phyloP scores from a whole-genome alignment of 2,113 vertebrate genomes.

The Periophthalmus modestus region DNA sequence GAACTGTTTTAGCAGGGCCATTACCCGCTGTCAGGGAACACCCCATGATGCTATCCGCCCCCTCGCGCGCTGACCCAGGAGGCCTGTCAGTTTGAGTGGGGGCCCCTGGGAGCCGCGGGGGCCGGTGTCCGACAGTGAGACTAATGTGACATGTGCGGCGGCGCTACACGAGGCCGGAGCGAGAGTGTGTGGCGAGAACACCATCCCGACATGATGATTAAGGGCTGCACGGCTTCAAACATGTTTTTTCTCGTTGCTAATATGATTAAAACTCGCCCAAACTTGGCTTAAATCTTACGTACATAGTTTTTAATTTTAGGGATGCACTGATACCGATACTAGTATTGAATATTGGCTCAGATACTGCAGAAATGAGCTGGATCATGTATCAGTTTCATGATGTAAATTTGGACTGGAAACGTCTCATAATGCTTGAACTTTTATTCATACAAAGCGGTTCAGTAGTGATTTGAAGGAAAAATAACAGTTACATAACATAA shows the following conservation, averaged over 20 bases:
- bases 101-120: constrained; percentile 34
- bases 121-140: constrained; percentile 59
- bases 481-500: no score
- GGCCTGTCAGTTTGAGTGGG: constrained; percentile 35
- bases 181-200: not conserved
- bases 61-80: constrained; percentile 28
- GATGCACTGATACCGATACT: no score
- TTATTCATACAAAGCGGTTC: no score
- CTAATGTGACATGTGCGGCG: constrained; percentile 67
- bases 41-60: constrained; percentile 36
- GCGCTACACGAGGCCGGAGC: constrained; percentile 64
- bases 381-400: no score
- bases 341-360: no score
- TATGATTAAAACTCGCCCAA: no score
- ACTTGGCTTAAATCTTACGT: no score
- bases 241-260: not conserved
- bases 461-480: no score
- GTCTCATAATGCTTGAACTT: no score
- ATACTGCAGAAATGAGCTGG: no score
- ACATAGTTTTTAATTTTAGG: no score
- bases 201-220: not conserved
- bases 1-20: not conserved
- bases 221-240: not conserved
- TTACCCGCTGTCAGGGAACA: constrained; percentile 8
- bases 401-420: no score